Base-by-base conservation (phyloP, 30 jellyfish, hydroid and myxozoan genomes). In the Aurelia aurita region DNA sequence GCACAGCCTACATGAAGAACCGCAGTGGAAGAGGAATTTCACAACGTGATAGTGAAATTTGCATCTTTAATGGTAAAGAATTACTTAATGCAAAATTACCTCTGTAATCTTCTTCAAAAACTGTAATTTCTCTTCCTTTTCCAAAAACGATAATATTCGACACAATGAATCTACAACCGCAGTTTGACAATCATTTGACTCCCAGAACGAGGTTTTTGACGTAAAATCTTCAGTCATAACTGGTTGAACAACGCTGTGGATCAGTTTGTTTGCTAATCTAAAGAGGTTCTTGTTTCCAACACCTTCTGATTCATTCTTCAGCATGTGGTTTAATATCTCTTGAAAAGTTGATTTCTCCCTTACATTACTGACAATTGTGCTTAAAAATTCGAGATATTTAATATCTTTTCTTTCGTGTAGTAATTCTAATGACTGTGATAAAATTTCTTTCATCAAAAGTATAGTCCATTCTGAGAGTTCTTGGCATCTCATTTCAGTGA, bases 131-230 rank as follows among this genome's bases (percentile, higher is more conserved):
- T 44, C 58, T 5, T 15, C 31, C 46, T 43, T 39, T 14, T 68
- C 85, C 55, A 68, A 3, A 18, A 67, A 70, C 8, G 27, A 16
- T 54, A 81, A 60, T 51, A 81, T 54, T 29, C 80, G 32, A 77
- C 91, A 68, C 58, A 81, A 47, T 39, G 67, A 12, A 14, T 54
- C 55, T 5, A 81, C 54, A 44, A 69, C 85, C 20, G 91, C 91
- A 2, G 23, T 54, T 53, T 81, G 91, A 49, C 91, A 81, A 27
- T 81, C 91, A 2, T 34, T 54, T 53, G 84, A 81, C 44, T 27
- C 39, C 91, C 91, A 81, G 70, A 55, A 81, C 66, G 85, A 69
- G n/a, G 59, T 60, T 11, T 57, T 31, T 11, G 53, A 29, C 22
- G 71, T 5, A 39, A 68, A 49, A 29, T 54, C 59, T 19, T 68